Evolutionary conservation across 1,140 invertebrate genomes (phyloP), one percentile per base, ranked within the genome.

Genomic region (Temnothorax longispinosus): DNA sequence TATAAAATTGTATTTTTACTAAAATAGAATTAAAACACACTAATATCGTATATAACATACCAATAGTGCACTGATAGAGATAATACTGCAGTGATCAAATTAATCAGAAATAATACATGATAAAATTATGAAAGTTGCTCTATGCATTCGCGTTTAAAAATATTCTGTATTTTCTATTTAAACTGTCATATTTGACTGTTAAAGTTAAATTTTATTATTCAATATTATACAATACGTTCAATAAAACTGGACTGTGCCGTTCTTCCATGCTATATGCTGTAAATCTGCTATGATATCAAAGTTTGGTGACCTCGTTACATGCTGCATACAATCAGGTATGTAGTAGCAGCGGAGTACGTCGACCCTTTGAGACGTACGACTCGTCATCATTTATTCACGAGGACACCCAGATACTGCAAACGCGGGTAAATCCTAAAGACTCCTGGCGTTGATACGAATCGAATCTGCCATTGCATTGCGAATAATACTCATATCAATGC

Each of bases 321-420:
- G 32, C 41, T 35, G 69, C 54, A 62, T 54, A 84, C 69, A 84
- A 84, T 84, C 80, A 52, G 54, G 41, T 62, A 75, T 50, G 54
- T 74, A 60, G 80, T 62, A 41, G n/a, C 69, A 27, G 18, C 54
- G 6, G 47, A 78, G 82, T 85, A 32, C 82, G 7, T 85, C 74
- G 82, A 85, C 82, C 82, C 60, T 85, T 78, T 64, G 50, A 85
- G 82, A 54, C 74, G 4, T 85, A 85, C 44, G 47, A 62, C 47
- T 67, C 58, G 58, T 85, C 72, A 78, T 85, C 74, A 65, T 78
- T 85, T 85, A 85, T 85, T 85, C 82, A 85, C 80, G 69, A 85
- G 74, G 50, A 78, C 71, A 85, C 72, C 74, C 82, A 67, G 82
- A 85, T 85, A 85, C 50, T 47, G 78, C 64, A 27, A 81, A 71